Base-by-base conservation (phyloP, 2,113 vertebrate species). In the Symphodus melops region DNA sequence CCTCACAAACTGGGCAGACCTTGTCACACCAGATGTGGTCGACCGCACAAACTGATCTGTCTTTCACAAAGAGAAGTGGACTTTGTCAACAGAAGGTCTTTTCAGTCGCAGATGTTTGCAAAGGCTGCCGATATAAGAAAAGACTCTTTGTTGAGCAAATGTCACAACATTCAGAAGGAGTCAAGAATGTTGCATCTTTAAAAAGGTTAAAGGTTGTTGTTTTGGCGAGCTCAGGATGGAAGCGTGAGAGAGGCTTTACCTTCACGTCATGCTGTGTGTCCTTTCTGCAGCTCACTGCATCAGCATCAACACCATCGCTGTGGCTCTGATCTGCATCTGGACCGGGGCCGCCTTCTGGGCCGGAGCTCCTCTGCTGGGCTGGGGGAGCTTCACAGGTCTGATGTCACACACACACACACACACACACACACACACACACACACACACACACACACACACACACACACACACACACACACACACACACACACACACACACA, bases 371-470 rank as follows among this genome's bases (percentile, higher is more conserved):
- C 46, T 97, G 56, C 68, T 97, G 33, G 96, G 96, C 85, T 98
- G 96, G 96, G 96, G 96, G 79, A 97, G 96, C 84, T 97, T 95
- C 78, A 96, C 93, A 92, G 96, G 96, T 97, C 87, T 79, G 80
- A 77, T 51, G 44, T 48, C 28, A 75, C 42, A 17, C 44, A 49
- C 5, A 0, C 0, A 21, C 17, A 11, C 3, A 25, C 1, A 13
- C 25, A 44, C 28, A 33, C 28, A 33, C 5, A 33, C 28, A 33
- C 28, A 33, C 28, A 33, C 28, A 33, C 28, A 33, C 28, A 33
- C 28, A 33, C 28, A 33, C 28, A 33, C 28, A 33, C 28, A 33
- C 4, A 33, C 28, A 33, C 28, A 33, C 28, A 33, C 28, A 33
- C 28, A 33, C 28, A 33, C 28, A 33, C 28, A 33, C 28, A 33